phyloP scores from a whole-genome alignment of 2,888 invertebrate species.

The Cyclophora albipunctata region DNA sequence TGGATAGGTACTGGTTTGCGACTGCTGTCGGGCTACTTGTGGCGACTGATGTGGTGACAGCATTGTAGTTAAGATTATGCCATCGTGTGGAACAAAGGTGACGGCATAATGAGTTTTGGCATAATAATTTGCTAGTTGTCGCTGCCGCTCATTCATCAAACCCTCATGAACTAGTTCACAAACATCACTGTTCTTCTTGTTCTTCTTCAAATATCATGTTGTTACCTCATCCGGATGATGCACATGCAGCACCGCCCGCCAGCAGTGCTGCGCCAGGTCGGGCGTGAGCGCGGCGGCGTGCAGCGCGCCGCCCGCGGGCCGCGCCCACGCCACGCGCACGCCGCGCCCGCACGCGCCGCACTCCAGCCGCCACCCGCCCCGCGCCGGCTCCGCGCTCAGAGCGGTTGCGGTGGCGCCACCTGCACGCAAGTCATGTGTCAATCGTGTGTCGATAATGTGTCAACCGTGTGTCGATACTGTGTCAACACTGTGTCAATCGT shows the following conservation, averaged over 20 bases:
- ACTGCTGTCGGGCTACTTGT: no score
- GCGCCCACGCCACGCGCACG: slow-evolving; percentile 46
- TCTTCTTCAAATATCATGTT: no score
- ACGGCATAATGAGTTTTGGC: no score
- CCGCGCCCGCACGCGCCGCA: slow-evolving; percentile 61
- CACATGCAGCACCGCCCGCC: slow-evolving; percentile 51
- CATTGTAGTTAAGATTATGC: no score
- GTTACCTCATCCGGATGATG: slow-evolving; percentile 48
- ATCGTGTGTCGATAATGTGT: background rate
- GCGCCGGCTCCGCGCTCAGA: slow-evolving; percentile 38
- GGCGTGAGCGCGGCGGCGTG: slow-evolving; percentile 41
- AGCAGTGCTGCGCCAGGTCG: slow-evolving; percentile 56
- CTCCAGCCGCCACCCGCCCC: slow-evolving; percentile 57
- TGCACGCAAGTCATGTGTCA: slow-evolving; percentile 8
- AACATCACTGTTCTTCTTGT: no score
- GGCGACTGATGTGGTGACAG: no score
- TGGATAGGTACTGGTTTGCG: no score
- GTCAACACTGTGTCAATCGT: no score
- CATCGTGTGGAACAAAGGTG: no score
- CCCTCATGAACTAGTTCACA: no score
- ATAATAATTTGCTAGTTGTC: no score
- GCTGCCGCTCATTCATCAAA: no score
- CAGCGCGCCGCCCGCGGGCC: slow-evolving; percentile 22
- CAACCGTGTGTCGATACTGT: background rate
- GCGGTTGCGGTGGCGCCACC: slow-evolving; percentile 59